Evolutionary conservation across 1,140 invertebrate species (phyloP).

Genomic region (Rhopalosiphum maidis): DNA sequence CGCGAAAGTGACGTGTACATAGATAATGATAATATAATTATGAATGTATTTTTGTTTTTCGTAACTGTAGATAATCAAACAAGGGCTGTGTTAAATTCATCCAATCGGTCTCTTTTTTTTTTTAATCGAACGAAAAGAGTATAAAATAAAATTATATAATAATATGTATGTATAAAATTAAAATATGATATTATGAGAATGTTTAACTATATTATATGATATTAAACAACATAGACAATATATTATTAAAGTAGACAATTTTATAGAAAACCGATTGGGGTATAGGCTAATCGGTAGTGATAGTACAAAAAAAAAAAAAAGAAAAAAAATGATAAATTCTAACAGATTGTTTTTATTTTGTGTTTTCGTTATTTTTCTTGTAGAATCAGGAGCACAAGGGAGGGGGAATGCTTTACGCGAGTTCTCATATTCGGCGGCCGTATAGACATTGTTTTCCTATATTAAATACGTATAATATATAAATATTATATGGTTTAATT

Average conservation of each 20-base stretch:
- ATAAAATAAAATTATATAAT: constrained; percentile 27
- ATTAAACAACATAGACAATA: constrained; percentile 55
- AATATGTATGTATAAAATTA: constrained; percentile 19
- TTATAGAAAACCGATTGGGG: constrained; percentile 42
- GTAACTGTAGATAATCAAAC: constrained; percentile 58
- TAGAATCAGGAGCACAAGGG: constrained; percentile 47
- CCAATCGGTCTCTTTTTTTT: constrained; percentile 55
- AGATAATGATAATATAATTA: neutral
- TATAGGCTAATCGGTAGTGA: constrained; percentile 47
- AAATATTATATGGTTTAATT: neutral
- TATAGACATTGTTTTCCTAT: constrained; percentile 34
- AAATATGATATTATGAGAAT: constrained; percentile 17
- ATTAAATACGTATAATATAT: constrained; percentile 18
- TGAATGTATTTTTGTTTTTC: constrained; percentile 38
- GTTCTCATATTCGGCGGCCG: neutral
- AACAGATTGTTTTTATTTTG: constrained; percentile 19
- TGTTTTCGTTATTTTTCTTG: neutral
- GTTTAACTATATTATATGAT: neutral
- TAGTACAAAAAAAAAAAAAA: constrained; percentile 52
- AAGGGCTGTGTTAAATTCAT: constrained; percentile 57
- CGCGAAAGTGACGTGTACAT: constrained; percentile 26
- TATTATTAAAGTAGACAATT: constrained; percentile 50
- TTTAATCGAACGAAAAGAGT: constrained; percentile 30
- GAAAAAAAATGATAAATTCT: constrained; percentile 6
- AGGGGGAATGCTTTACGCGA: constrained; percentile 32